These are phyloP conservation scores for Abscondita cerata DNA, from an alignment of 2,888 invertebrate species.

Conservation along the genomic window DNA sequence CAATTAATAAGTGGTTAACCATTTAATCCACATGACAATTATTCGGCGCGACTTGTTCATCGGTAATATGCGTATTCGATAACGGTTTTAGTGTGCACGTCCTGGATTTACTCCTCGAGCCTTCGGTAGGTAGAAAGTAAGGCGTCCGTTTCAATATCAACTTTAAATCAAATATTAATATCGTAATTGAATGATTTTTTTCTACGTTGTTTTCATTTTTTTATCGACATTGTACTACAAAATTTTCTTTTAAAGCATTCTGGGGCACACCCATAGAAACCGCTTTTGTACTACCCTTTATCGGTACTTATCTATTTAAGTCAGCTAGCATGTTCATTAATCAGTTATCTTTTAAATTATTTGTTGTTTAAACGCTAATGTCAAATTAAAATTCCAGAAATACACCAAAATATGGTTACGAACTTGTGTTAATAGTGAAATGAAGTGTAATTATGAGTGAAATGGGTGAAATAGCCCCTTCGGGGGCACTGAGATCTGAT, in stretches of 20 bases:
- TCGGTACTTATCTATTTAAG: too few relatives aligned
- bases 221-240: neutral
- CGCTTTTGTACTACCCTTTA: too few relatives aligned
- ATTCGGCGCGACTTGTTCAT: constrained; percentile 10
- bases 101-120: constrained; percentile 26
- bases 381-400: neutral
- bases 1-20: constrained; percentile 3
- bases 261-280: constrained; percentile 23
- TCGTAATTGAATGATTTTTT: neutral
- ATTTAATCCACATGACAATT: constrained; percentile 5
- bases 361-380: too few relatives aligned
- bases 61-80: constrained; percentile 27
- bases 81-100: constrained; percentile 21
- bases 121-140: constrained; percentile 32
- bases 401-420: too few relatives aligned
- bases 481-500: constrained; percentile 41
- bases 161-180: neutral
- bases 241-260: constrained; percentile 2
- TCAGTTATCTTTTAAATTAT: too few relatives aligned
- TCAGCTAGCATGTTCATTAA: too few relatives aligned
- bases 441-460: constrained; percentile 31
- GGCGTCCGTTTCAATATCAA: constrained; percentile 10
- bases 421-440: constrained; percentile 16
- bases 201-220: neutral
- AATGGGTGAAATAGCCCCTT: constrained; percentile 46